phyloP scores from a whole-genome alignment of 2,888 invertebrate genomes.

The Lasioglossum vierecki region DNA sequence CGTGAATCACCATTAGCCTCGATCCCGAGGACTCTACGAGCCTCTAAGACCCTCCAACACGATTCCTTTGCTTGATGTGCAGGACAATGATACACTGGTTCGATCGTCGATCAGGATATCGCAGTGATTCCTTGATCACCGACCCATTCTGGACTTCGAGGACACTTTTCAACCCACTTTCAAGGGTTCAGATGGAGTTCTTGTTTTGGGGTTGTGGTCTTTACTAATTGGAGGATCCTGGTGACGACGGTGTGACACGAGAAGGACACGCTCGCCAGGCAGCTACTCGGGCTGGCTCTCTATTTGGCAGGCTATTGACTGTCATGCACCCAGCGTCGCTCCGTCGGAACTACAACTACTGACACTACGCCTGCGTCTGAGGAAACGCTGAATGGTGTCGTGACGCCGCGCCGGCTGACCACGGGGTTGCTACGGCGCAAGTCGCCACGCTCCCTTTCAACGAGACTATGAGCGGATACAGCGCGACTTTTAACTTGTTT shows the following conservation, averaged over 20 bases:
- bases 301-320: constrained; percentile 77
- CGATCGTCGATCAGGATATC: constrained; percentile 60
- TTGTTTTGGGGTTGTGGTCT: neutral
- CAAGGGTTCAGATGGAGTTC: constrained; percentile 3
- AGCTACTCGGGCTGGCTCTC: constrained; percentile 69
- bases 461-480: constrained; percentile 8
- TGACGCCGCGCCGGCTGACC: constrained; percentile 41
- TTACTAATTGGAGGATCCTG: neutral
- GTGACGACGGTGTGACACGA: constrained; percentile 55
- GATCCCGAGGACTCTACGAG: neutral
- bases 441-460: constrained; percentile 14
- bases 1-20: neutral
- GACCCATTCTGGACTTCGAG: neutral
- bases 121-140: constrained; percentile 32
- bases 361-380: constrained; percentile 71
- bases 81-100: constrained; percentile 23
- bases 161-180: neutral
- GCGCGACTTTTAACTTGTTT: constrained; percentile 34
- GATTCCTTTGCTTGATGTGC: fast-evolving
- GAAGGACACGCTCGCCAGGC: constrained; percentile 57
- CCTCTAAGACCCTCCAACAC: neutral
- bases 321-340: constrained; percentile 77
- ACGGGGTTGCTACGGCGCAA: constrained; percentile 51
- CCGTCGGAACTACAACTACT: constrained; percentile 64
- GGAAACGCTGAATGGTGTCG: constrained; percentile 48